A percentile compares a stretch with the other conserved stretches of the same genome.
Evolutionary conservation across 2,113 vertebrate genomes (phyloP).

Genomic region (Corythornis madagascariensis): DNA sequence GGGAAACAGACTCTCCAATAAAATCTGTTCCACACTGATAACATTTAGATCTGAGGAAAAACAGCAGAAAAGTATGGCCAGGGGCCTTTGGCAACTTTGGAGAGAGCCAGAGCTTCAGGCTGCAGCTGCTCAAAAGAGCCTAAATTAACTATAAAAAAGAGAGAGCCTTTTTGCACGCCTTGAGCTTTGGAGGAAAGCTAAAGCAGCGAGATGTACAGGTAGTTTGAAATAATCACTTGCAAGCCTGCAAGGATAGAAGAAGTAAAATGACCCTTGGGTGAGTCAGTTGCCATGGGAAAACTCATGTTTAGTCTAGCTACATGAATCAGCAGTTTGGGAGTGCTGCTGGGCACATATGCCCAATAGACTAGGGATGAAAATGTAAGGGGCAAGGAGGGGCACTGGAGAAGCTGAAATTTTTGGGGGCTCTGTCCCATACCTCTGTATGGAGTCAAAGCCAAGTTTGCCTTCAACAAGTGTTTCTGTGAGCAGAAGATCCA

Average conservation of each 20-base stretch:
- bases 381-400: fast-evolving
- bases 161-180: neutral
- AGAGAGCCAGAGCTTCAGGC: neutral
- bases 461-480: neutral
- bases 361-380: neutral
- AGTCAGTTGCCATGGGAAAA: neutral
- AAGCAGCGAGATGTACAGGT: neutral
- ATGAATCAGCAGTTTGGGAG: neutral
- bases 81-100: constrained; percentile 1
- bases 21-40: constrained; percentile 55
- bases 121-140: neutral
- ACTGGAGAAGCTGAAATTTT: neutral
- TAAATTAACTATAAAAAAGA: neutral
- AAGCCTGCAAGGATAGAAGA: neutral
- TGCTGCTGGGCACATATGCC: neutral
- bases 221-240: neutral
- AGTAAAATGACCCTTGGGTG: neutral
- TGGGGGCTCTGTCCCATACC: neutral
- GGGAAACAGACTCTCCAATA: constrained; percentile 24
- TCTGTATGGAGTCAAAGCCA: fast-evolving
- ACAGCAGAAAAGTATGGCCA: constrained; percentile 20
- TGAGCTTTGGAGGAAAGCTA: neutral
- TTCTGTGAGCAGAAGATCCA: neutral
- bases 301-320: neutral
- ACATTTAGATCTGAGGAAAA: constrained; percentile 42